Evolutionary conservation across 2,113 vertebrate species (phyloP), one percentile per base, ranked within the genome.

Genomic region (Misgurnus anguillicaudatus): DNA sequence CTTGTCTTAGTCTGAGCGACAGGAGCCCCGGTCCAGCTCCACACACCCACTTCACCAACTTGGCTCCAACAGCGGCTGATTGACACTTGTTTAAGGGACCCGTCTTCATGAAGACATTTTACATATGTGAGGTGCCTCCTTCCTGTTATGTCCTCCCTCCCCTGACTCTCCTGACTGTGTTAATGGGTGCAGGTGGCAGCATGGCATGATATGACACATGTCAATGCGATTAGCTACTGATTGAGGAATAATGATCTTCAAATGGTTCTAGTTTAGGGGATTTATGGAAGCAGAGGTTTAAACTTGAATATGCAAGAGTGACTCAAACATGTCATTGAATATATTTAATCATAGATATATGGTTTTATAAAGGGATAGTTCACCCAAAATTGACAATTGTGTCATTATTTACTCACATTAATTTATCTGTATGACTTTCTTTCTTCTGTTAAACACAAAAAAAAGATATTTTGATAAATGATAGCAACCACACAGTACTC

Each of bases 91-190:
- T 88, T 83, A 71, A 79, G 80, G 85, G 87, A 77, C 88, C 89
- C 87, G 90, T 87, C 89, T 90, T 91, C 89, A 91, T 86, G 89
- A 87, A 94, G 92, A 94, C 92, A 94, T 90, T 94, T 94, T 88
- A 93, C 94, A 95, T 94, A 89, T 94, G 90, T 93, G 93, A 92
- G 86, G 88, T 86, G 86, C 87, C 89, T 90, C 82, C 89, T 90
- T 79, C 88, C 87, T 85, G 80, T 91, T 91, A 90, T 81, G 89
- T 87, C 88, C 89, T 92, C 82, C 89, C 89, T 93, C 83, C 75
- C 84, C 83, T 82, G 88, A 81, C 42, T 36, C 60, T 87, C 82
- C 81, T 91, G 89, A 92, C 92, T 96, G 91, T 95, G 88, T 93
- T 94, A 93, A 90, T 66, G 80, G 83, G 86, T 85, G 88, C 86